Evolutionary conservation across 2,113 vertebrate genomes (phyloP).

Genomic region (Pavo muticus): DNA sequence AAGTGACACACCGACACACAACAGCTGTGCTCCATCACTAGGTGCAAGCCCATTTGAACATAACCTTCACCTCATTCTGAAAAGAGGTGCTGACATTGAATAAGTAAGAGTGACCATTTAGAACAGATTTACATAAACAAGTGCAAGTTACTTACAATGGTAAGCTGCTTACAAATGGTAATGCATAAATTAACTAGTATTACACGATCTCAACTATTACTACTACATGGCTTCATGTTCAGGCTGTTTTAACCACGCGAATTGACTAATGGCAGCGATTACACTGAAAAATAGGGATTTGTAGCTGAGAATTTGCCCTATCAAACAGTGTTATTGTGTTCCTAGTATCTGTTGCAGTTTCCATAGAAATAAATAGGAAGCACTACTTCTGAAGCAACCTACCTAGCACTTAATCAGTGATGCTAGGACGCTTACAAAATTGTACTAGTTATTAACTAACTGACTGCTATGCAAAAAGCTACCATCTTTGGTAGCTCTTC

Average conservation of each 20-base stretch:
- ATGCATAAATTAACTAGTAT: no score
- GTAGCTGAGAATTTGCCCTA: no score
- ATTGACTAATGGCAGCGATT: no score
- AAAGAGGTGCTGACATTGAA: background rate
- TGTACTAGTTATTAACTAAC: background rate
- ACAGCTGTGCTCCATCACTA: background rate
- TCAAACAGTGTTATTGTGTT: no score
- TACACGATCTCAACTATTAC: background rate
- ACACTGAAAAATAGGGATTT: no score
- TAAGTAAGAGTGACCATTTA: background rate
- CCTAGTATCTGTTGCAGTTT: no score
- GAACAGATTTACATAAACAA: background rate
- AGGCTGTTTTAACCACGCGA: background rate
- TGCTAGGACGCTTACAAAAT: background rate
- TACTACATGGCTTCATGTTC: background rate
- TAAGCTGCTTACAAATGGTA: no score
- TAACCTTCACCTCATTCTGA: background rate
- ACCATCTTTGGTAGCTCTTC: background rate
- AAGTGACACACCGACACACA: accelerated
- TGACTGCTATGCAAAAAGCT: background rate
- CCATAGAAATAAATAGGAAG: no score
- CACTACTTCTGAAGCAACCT: no score
- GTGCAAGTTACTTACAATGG: background rate
- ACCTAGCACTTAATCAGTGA: background rate
- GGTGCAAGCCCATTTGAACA: background rate